Conservation (phyloP, 2,797 vertebrate genomes). For the Molossus molossus region DNA sequence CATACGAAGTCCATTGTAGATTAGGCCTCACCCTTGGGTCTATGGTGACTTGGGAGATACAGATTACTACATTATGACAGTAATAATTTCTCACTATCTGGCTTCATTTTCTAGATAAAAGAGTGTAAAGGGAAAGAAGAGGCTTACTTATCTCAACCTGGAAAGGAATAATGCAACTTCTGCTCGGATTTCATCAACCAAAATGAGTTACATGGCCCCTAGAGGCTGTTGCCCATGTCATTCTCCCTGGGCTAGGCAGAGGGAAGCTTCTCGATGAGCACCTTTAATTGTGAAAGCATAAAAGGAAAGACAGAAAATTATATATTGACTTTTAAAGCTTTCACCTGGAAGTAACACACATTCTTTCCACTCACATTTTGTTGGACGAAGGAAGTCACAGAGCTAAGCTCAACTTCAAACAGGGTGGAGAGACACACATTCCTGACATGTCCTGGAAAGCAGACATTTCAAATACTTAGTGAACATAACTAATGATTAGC, state of each 20-base stretch:
- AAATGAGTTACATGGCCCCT: not conserved
- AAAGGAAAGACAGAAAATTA: slow-evolving; percentile 14
- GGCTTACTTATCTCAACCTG: not conserved
- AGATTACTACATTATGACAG: not conserved
- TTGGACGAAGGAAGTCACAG: not conserved
- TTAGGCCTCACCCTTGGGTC: not conserved
- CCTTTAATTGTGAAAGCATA: not conserved
- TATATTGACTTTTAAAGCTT: not conserved
- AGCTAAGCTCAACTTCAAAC: not conserved
- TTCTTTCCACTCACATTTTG: not conserved
- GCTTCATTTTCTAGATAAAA: not conserved
- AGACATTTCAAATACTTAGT: slow-evolving; percentile 26
- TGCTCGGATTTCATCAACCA: not conserved
- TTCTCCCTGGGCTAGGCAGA: not conserved
- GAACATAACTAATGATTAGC: not conserved
- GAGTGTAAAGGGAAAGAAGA: not conserved
- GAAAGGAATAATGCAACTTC: not conserved
- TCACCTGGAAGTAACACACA: not conserved
- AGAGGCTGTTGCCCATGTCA: no score
- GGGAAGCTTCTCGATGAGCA: not conserved
- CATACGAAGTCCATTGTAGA: not conserved
- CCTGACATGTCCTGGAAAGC: not conserved
- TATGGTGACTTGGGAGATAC: not conserved
- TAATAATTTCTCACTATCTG: not conserved
- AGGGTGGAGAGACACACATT: not conserved